Evolutionary conservation across 2,113 vertebrate species (phyloP).

Genomic region (Callipepla californica): DNA sequence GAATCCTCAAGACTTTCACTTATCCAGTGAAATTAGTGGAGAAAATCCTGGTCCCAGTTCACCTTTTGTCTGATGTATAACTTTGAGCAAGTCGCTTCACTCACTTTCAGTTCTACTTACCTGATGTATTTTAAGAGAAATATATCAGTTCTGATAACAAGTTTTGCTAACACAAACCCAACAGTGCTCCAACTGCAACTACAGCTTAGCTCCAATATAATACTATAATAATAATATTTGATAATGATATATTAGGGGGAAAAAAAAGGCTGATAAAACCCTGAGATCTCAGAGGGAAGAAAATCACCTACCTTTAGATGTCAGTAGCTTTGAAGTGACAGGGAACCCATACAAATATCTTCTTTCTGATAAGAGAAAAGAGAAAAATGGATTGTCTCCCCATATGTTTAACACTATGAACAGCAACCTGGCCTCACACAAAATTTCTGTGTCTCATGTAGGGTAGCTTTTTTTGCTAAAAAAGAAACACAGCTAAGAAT

Average conservation of each 20-base stretch:
- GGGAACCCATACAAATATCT: neutral
- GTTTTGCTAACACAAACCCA: neutral
- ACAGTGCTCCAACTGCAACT: rapidly evolving
- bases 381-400: neutral
- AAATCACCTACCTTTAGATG: neutral
- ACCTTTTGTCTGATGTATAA: neutral
- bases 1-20: neutral
- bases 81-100: neutral
- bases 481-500: constrained; percentile 8
- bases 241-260: neutral
- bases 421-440: neutral
- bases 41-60: neutral
- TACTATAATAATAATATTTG: neutral
- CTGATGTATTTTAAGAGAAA: neutral
- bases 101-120: neutral
- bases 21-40: neutral
- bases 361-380: neutral
- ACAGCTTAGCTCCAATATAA: neutral
- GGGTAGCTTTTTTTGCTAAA: neutral
- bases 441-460: neutral
- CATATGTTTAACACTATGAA: neutral
- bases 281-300: neutral
- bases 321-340: neutral
- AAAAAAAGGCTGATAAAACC: neutral
- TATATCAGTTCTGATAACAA: neutral